Conservation (phyloP, 2,113 vertebrate genomes). For the Bambusicola thoracicus region DNA sequence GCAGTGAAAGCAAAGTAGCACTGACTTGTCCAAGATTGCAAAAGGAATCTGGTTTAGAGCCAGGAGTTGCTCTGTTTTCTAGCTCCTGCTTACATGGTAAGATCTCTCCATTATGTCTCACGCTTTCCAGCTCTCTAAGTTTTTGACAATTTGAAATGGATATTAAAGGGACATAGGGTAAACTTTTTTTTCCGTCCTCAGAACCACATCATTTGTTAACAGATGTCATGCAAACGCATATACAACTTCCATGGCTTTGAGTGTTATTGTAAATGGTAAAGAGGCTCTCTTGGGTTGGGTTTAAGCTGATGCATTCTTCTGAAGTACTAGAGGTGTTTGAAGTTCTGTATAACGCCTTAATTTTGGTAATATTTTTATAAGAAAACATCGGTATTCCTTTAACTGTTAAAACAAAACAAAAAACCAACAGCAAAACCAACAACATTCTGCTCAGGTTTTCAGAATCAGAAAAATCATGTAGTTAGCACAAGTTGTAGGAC, state of each 20-base stretch:
- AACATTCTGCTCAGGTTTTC: background rate
- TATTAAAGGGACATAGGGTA: constrained; percentile 52
- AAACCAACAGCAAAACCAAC: background rate
- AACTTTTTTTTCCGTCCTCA: constrained; percentile 33
- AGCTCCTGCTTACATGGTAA: constrained; percentile 40
- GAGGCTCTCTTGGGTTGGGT: background rate
- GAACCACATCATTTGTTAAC: constrained; percentile 62
- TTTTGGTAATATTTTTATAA: constrained; percentile 28
- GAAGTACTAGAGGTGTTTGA: constrained; percentile 20
- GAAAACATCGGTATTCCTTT: background rate
- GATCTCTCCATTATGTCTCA: background rate
- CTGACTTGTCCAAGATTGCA: background rate
- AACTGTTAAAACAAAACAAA: background rate
- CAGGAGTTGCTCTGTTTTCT: background rate
- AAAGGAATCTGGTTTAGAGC: constrained; percentile 13
- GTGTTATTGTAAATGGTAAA: constrained; percentile 65
- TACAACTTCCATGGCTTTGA: constrained; percentile 59
- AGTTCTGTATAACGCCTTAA: constrained; percentile 13
- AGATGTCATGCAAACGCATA: constrained; percentile 48
- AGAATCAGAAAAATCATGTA: background rate
- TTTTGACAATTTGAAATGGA: constrained; percentile 61
- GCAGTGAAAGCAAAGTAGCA: background rate
- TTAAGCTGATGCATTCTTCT: constrained; percentile 26
- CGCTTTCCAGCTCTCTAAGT: constrained; percentile 39
- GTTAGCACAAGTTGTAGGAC: background rate